Conservation (phyloP, 2,113 vertebrate species). For the Piprites chloris region DNA sequence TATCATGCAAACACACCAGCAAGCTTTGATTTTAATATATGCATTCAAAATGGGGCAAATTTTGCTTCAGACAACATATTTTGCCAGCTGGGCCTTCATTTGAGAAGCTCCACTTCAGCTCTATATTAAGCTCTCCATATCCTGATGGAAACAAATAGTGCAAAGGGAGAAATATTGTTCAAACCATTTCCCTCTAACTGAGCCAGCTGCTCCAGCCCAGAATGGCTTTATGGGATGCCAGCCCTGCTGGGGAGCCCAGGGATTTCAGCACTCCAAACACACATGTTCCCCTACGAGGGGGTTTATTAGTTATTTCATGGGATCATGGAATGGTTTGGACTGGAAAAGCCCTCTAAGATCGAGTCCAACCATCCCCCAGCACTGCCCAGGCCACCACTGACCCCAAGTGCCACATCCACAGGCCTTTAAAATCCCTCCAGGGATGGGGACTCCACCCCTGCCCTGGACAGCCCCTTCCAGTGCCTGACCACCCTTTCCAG, state of each 20-base stretch:
- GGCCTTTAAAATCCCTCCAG: no score
- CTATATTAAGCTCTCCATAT: neutral
- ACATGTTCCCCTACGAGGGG: neutral
- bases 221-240: neutral
- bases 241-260: neutral
- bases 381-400: neutral
- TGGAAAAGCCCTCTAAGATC: neutral
- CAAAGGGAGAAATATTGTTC: neutral
- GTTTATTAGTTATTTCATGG: neutral
- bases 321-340: fast-evolving
- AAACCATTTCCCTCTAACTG: neutral
- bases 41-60: neutral
- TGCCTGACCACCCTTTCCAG: no score
- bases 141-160: neutral
- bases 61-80: neutral
- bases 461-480: no score
- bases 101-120: neutral
- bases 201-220: neutral
- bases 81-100: neutral
- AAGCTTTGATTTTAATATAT: neutral
- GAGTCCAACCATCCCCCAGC: neutral
- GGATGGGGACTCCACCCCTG: no score
- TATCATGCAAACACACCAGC: neutral
- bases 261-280: neutral
- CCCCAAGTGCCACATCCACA: neutral